Conservation (phyloP, 2,888 invertebrate species). For the Cecidostiba fungosa region DNA sequence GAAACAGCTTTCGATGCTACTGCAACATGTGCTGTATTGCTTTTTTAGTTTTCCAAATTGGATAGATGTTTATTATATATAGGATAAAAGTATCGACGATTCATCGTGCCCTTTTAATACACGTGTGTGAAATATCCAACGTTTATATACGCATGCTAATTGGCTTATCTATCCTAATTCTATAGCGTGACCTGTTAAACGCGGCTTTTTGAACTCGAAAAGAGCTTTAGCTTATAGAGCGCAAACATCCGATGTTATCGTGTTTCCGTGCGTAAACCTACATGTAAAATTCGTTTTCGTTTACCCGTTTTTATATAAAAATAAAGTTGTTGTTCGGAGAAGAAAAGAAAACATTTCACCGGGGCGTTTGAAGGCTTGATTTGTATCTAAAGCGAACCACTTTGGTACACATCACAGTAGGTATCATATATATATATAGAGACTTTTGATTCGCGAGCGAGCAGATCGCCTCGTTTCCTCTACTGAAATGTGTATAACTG, state of each 20-base stretch:
- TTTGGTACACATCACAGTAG: neutral
- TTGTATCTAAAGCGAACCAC: neutral
- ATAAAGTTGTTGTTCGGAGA: neutral
- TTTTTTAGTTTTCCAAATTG: too few species aligned
- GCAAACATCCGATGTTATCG: neutral
- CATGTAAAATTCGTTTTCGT: neutral
- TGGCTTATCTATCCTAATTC: neutral
- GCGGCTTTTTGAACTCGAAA: neutral
- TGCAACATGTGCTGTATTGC: too few species aligned
- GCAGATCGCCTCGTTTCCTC: slow-evolving; percentile 21
- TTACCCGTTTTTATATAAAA: neutral
- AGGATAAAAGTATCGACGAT: too few species aligned
- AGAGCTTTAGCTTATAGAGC: neutral
- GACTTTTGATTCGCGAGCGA: neutral
- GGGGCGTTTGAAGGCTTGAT: neutral
- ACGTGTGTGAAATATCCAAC: neutral
- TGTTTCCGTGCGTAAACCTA: too few species aligned
- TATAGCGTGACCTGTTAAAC: neutral
- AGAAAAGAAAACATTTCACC: too few species aligned
- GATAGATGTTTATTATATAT: too few species aligned
- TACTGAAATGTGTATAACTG: slow-evolving; percentile 9
- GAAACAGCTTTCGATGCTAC: neutral
- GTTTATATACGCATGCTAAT: neutral
- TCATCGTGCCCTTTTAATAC: too few species aligned
- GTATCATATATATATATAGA: neutral